Percentiles rank a stretch among this genome's conserved stretches.
Conservation (phyloP, 1,140 invertebrate species). For the Trinorchestia longiramus region DNA sequence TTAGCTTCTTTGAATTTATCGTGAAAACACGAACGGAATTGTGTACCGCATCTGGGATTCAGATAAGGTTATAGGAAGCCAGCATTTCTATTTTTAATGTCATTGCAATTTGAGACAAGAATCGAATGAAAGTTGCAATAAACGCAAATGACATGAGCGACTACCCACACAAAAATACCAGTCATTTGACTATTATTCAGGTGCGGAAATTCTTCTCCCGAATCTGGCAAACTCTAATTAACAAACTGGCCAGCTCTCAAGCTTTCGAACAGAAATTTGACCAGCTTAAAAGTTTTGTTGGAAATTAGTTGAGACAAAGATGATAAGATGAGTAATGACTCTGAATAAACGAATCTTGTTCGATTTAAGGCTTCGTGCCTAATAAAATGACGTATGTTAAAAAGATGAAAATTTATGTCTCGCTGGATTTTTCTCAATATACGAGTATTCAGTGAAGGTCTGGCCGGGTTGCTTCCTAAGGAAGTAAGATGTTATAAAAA, state of each 20-base stretch:
- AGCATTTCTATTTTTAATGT: neutral
- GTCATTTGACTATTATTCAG: neutral
- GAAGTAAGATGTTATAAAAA: neutral
- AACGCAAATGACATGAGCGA: neutral
- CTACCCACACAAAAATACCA: neutral
- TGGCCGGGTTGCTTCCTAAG: neutral
- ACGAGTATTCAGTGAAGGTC: neutral
- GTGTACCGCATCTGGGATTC: neutral
- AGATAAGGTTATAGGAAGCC: neutral
- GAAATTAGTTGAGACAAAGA: neutral
- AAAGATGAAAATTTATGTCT: too few relatives aligned
- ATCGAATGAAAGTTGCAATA: neutral
- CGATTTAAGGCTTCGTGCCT: neutral
- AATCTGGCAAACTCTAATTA: neutral
- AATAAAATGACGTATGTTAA: neutral
- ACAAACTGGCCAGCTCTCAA: neutral
- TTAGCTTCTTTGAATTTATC: neutral
- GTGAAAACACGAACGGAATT: neutral
- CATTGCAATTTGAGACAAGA: neutral
- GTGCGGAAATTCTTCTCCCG: neutral
- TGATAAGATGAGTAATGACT: neutral
- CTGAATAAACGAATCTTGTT: neutral
- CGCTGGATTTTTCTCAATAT: too few relatives aligned
- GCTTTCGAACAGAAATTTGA: neutral
- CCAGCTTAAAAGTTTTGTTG: neutral